Percentiles rank a stretch among this genome's conserved stretches.
phyloP scores from a whole-genome alignment of 2,113 vertebrate species.

The Xenopus laevis region DNA sequence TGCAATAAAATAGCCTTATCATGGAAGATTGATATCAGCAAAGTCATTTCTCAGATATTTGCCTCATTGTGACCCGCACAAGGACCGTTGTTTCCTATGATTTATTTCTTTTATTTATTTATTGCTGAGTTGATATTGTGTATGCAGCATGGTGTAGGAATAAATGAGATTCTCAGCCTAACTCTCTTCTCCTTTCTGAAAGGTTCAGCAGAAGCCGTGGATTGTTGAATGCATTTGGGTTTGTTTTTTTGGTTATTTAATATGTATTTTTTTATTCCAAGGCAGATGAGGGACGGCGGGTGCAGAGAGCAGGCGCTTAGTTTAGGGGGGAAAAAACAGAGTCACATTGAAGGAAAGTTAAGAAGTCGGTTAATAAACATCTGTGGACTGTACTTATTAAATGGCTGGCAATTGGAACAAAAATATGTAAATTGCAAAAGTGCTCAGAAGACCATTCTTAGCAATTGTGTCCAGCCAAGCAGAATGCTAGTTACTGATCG shows the following conservation, averaged over 20 bases:
- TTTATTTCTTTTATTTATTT: slow-evolving; percentile 29
- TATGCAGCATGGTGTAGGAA: not conserved
- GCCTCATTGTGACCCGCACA: slow-evolving; percentile 2
- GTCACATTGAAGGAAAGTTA: too few species aligned
- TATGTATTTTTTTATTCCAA: not conserved
- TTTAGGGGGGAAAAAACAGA: not conserved
- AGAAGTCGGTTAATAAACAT: too few species aligned
- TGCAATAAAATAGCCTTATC: not conserved
- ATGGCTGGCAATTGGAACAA: too few species aligned
- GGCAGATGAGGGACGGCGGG: not conserved
- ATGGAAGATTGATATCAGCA: not conserved
- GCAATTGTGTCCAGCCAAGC: too few species aligned
- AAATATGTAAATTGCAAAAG: too few species aligned
- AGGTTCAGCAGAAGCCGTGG: not conserved
- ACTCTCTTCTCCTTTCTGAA: not conserved
- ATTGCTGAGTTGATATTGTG: slow-evolving; percentile 10
- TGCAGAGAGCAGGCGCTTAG: not conserved
- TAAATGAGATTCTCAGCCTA: slow-evolving; percentile 6
- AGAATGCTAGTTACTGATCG: too few species aligned
- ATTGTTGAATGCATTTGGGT: not conserved
- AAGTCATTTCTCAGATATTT: slow-evolving; percentile 17
- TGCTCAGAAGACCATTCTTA: too few species aligned
- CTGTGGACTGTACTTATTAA: too few species aligned
- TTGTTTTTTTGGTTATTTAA: not conserved
- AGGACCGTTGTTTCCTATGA: slow-evolving; percentile 5